Evolutionary conservation across 2,888 invertebrate genomes (phyloP), one percentile per base, ranked within the genome.

Genomic region (Camptogramma bilineatum): DNA sequence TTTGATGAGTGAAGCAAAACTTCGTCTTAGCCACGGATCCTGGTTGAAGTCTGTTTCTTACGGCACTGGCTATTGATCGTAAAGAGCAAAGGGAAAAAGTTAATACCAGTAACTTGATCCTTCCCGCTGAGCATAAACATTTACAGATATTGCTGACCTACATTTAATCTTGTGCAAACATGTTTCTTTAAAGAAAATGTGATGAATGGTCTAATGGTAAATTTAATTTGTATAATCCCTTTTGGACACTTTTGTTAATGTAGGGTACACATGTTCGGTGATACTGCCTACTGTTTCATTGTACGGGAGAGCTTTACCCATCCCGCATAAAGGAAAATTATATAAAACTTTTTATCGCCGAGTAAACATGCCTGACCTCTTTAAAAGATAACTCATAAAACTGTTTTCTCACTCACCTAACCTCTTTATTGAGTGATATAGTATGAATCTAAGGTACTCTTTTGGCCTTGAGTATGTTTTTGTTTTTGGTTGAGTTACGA

Each of bases 201-300:
- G 52, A 62, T 62, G 52, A 54, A 66, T 66, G 31, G 52, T 42
- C 42, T 58, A 66, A 66, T 62, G 58, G 54, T 63, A 50, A 46
- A 60, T 60, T 63, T 53, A 60, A 63, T 63, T 63, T 63, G 46
- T 51, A n/a, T 52, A 59, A 48, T 19, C 53, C 56, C 52, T 57
- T 56, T 56, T 13, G 50, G 55, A 47, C 54, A 42, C 50, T 51
- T 50, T 42, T 63, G 55, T 64, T 57, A 59, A 64, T 52, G 60
- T 53, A 66, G 59, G 54, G 63, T 57, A 52, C 48, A 24, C 24
- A 4, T 2, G 4, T 24, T 4, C 24, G 4, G 2, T 24, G 7
- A 28, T 3, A 7, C 28, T 28, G 7, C 28, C 28, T 28, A 54
- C 16, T 28, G 50, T 64, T 66, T 69, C 55, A 64, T 66, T 62